These are phyloP conservation scores for Tetranychus truncatus DNA, from an alignment of 2,888 invertebrate species.

Conservation along the genomic window DNA sequence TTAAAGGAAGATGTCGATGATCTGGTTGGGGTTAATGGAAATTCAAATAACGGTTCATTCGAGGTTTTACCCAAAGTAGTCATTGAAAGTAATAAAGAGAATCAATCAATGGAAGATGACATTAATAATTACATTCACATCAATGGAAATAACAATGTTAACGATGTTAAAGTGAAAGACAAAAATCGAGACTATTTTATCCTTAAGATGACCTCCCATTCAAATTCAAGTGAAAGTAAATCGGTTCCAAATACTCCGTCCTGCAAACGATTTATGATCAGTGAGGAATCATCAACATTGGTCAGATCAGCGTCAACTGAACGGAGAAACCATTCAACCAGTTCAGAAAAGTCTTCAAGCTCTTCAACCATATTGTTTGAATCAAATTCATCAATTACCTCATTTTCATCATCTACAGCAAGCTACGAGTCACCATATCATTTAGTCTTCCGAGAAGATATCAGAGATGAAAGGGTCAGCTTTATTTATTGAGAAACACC, in stretches of 20 bases:
- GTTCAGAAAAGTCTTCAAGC: background rate
- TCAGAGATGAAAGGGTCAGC: background rate
- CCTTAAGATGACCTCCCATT: background rate
- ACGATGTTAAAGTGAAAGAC: background rate
- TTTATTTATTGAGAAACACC: background rate
- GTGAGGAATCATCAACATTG: background rate
- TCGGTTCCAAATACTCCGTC: background rate
- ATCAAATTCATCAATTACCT: background rate
- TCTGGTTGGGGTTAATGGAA: background rate
- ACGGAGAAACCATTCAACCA: background rate
- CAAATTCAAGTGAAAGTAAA: background rate
- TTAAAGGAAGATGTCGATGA: constrained; percentile 7
- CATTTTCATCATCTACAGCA: background rate
- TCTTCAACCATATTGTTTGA: background rate
- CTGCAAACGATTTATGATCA: background rate
- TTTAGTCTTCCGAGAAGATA: background rate
- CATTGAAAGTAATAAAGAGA: background rate
- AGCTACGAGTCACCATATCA: background rate
- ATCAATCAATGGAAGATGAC: background rate
- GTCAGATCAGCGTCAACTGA: background rate
- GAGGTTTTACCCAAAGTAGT: background rate
- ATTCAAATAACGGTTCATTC: background rate
- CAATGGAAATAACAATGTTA: background rate
- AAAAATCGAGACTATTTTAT: background rate
- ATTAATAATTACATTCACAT: background rate